These are phyloP conservation scores for Trissoscelio sp. DNA, from an alignment of 2,888 invertebrate species.

Conservation along the genomic window DNA sequence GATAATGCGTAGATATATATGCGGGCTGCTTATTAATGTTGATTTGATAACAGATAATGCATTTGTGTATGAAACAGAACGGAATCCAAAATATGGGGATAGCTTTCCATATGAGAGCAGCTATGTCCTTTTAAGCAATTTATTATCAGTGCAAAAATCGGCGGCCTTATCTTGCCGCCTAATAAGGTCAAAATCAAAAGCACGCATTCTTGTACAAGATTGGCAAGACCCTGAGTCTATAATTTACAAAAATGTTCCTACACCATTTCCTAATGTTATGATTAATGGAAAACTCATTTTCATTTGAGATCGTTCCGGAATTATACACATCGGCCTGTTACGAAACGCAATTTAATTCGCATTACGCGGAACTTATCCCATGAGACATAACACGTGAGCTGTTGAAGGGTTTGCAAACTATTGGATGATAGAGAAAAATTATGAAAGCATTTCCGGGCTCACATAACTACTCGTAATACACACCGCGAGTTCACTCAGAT, in stretches of 20 bases:
- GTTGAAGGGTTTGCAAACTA: conserved; percentile 35
- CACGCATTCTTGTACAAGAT: conserved; percentile 15
- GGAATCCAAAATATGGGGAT: conserved; percentile 42
- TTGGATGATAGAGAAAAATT: conserved; percentile 57
- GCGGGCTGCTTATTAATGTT: conserved; percentile 52
- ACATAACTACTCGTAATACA: conserved; percentile 56
- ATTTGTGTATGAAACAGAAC: conserved; percentile 24
- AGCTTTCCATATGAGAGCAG: conserved; percentile 19
- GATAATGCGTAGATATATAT: conserved; percentile 47
- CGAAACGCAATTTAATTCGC: conserved; percentile 63
- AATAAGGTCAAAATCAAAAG: conserved; percentile 22
- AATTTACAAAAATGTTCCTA: neutral
- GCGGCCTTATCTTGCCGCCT: conserved; percentile 15
- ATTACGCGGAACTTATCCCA: conserved; percentile 47
- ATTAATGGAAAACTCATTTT: conserved; percentile 50
- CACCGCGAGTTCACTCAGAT: conserved; percentile 36
- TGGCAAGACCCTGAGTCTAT: neutral
- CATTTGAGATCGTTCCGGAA: conserved; percentile 28
- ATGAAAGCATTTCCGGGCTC: conserved; percentile 65
- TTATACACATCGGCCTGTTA: conserved; percentile 23
- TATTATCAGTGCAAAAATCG: neutral
- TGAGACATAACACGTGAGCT: conserved; percentile 49
- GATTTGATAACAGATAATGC: conserved; percentile 60
- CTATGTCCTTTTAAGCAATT: conserved; percentile 9
- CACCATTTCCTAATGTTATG: conserved; percentile 28